Percentiles rank a stretch among this genome's conserved stretches.
phyloP scores from a whole-genome alignment of 2,797 vertebrate species.

The Pampus argenteus region DNA sequence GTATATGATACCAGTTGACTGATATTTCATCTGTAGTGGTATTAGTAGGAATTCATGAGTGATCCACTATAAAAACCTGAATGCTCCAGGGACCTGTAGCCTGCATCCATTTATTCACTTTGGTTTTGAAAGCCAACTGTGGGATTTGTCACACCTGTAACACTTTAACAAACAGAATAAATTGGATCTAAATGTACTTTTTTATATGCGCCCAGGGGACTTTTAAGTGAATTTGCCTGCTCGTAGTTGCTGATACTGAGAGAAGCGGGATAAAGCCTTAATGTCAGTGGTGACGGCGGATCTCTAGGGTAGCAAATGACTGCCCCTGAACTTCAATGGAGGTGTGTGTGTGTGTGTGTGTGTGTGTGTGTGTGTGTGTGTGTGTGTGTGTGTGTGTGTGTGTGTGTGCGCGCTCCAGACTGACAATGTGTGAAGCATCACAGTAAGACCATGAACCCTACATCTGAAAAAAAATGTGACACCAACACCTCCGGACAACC shows the following conservation, averaged over 20 bases:
- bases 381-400: constrained; percentile 26
- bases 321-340: constrained; percentile 32
- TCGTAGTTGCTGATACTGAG: constrained; percentile 26
- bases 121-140: constrained; percentile 10
- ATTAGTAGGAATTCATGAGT: constrained; percentile 7
- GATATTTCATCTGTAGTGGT: too few relatives aligned
- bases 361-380: constrained; percentile 26
- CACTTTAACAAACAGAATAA: constrained; percentile 7
- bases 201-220: constrained; percentile 3
- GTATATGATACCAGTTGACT: too few relatives aligned
- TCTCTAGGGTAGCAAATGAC: constrained; percentile 32
- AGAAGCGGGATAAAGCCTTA: constrained; percentile 15
- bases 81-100: background rate
- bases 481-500: too few relatives aligned
- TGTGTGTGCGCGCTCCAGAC: constrained; percentile 23
- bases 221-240: constrained; percentile 24
- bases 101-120: constrained; percentile 12
- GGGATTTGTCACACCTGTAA: constrained; percentile 7
- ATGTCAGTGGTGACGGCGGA: constrained; percentile 39
- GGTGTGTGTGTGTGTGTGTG: constrained; percentile 23
- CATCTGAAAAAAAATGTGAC: too few relatives aligned
- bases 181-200: constrained; percentile 15
- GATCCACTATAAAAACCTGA: constrained; percentile 17
- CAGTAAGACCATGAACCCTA: background rate
- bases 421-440: constrained; percentile 38